phyloP scores from a whole-genome alignment of 1,140 invertebrate species.

The Papilio xuthus region DNA sequence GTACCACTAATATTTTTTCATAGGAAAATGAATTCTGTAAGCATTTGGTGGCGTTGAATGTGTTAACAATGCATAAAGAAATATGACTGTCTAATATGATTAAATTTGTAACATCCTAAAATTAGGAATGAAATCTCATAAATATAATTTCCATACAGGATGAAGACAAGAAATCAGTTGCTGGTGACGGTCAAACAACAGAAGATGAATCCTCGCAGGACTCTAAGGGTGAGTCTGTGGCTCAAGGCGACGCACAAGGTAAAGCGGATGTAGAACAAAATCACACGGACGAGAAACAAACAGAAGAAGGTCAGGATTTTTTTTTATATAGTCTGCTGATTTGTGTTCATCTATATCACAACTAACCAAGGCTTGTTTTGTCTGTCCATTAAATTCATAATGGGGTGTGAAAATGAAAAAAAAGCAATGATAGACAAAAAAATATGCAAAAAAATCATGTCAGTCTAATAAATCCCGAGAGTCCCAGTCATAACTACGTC shows the following conservation, averaged over 20 bases:
- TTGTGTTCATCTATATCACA: slow-evolving; percentile 68
- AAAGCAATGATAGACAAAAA: not conserved
- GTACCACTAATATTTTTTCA: too few species aligned
- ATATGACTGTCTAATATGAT: not conserved
- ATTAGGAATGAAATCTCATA: slow-evolving; percentile 25
- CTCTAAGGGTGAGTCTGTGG: slow-evolving; percentile 77
- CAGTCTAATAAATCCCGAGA: not conserved
- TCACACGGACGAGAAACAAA: slow-evolving; percentile 46
- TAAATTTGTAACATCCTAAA: not conserved
- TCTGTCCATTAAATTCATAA: slow-evolving; percentile 37
- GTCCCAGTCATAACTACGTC: not conserved
- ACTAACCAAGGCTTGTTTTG: slow-evolving; percentile 66
- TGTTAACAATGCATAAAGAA: not conserved
- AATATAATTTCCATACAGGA: slow-evolving; percentile 57
- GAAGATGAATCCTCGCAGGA: slow-evolving; percentile 82
- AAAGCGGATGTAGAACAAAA: slow-evolving; percentile 73
- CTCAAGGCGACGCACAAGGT: slow-evolving; percentile 65
- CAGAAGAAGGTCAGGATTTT: slow-evolving; percentile 63
- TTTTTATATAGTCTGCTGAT: slow-evolving; percentile 52
- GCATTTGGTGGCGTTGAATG: not conserved
- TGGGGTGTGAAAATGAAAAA: not conserved
- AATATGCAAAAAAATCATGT: not conserved
- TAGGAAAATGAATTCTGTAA: too few species aligned
- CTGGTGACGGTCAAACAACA: slow-evolving; percentile 76
- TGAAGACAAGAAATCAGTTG: slow-evolving; percentile 78